Percentiles rank a stretch among this genome's conserved stretches.
Conservation (phyloP, 2,888 invertebrate genomes). For the Myopa testacea region DNA sequence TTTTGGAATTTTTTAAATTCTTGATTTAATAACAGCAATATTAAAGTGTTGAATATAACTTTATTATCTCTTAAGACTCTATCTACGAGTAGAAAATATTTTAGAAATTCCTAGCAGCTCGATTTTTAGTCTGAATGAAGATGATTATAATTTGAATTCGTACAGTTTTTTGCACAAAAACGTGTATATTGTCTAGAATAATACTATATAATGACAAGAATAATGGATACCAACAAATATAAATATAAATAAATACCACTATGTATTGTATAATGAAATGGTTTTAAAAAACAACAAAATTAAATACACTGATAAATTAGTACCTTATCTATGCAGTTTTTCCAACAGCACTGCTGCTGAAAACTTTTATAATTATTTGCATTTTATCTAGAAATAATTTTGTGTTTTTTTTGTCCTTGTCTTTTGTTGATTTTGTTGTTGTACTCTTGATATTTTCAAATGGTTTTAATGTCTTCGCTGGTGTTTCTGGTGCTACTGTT, state of each 20-base stretch:
- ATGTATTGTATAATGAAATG: too few relatives aligned
- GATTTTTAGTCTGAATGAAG: too few relatives aligned
- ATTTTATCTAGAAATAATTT: conserved; percentile 34
- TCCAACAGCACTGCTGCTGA: conserved; percentile 15
- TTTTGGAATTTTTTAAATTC: too few relatives aligned
- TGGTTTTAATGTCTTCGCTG: background rate
- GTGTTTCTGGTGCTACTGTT: background rate
- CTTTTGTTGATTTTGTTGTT: conserved; percentile 19
- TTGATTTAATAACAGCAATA: too few relatives aligned
- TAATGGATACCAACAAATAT: conserved; percentile 4
- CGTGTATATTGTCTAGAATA: background rate
- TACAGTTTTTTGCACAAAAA: background rate
- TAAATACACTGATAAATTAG: conserved; percentile 47
- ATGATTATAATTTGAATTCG: too few relatives aligned
- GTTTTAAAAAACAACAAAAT: background rate
- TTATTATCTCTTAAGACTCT: too few relatives aligned
- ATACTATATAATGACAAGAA: conserved; percentile 1
- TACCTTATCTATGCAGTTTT: conserved; percentile 46
- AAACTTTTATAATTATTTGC: conserved; percentile 35
- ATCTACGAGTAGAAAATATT: too few relatives aligned
- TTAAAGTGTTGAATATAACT: too few relatives aligned
- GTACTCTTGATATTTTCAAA: background rate
- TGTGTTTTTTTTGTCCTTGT: background rate
- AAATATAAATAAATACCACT: too few relatives aligned
- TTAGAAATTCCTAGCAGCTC: too few relatives aligned